Evolutionary conservation across 2,113 vertebrate genomes (phyloP), one percentile per base, ranked within the genome.

Genomic region (Plestiodon gilberti): DNA sequence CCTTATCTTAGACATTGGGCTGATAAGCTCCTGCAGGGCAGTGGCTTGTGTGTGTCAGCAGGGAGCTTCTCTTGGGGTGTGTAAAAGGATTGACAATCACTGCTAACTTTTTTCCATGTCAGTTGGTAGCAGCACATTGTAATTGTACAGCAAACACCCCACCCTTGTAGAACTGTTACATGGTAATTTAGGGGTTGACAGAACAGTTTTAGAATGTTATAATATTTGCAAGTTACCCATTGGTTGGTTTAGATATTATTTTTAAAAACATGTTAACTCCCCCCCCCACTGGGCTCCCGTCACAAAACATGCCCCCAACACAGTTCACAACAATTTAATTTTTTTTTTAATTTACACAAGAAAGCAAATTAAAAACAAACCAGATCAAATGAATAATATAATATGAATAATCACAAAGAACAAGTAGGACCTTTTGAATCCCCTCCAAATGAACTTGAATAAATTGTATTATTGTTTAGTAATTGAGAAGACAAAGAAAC

Each of bases 91-190:
- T 38, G 81, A 38, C 67, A 4, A 57, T 18, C 9, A 35, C 67
- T 69, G 81, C 7, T 13, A 55, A 55, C 81, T 30, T 18, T 28
- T 23, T 25, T 59, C 23, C 48, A 23, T 4, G 67, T 52, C n/a
- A 38, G 2, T 3, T n/a, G n/a, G 1, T 2, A 64, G 78, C 6
- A 23, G 23, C 11, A 2, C 0, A 0, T 1, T 3, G n/a, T 38
- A 48, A 38, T 71, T 73, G 67, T 33, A 18, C 67, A 73, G 69
- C 81, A 71, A 71, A 38, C 55, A 35, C 13, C 6, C 64, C 40
- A 23, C 11, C 40, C 62, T 28, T 23, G 79, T 18, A 33, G 40
- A 33, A 67, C 40, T 33, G 0, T 15, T 30, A 30, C 2, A 11
- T 55, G 6, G 77, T n/a, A 33, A 74, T 20, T 9, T 10, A 23